Base-by-base conservation (phyloP, 1,140 invertebrate species). In the Melanaphis sacchari region DNA sequence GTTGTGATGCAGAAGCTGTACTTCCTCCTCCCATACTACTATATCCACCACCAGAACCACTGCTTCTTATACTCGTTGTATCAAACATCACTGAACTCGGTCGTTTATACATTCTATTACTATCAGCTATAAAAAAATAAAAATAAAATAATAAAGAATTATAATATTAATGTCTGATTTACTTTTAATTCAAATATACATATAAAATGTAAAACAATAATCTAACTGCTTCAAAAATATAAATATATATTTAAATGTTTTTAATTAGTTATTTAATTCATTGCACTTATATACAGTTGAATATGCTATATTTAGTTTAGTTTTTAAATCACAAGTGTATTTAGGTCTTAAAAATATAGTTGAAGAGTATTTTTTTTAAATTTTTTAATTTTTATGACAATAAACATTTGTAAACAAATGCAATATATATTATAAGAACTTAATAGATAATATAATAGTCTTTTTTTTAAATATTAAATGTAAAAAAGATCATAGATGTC, bases 1-100 rank as follows among this genome's bases (percentile, higher is more conserved):
- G 94, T 93, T 95, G 94, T n/a, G 94, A 94, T 21, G 94, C 85
- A 85, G 94, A 94, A 43, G 89, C 93, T 38, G 88, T 93, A 93
- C 94, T 94, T 15, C 93, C 94, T 66, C 93, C 89, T 46, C 90
- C 88, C 46, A 94, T 93, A 85, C 92, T 93, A 9, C 94, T 93
- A 66, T 91, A 92, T 31, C 91, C 93, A 15, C 88, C 93, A n/a
- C 85, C 88, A 43, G 94, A 91, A 41, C 88, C 92, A 31, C 81
- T 46, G 90, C 93, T 94, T 46, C 87, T 93, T 52, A 90, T 93
- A 54, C 89, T 93, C 11, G 90, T 88, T 49, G 93, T 93, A 54
- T 87, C 90, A 93, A 94, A 94, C 93, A 94, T 84, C 38, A 94
- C 84, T 93, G 94, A 93, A 94, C 94, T 94, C 31, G 94, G 93